These are phyloP conservation scores for Galeruca laticollis DNA, from an alignment of 2,888 invertebrate genomes.

Conservation along the genomic window DNA sequence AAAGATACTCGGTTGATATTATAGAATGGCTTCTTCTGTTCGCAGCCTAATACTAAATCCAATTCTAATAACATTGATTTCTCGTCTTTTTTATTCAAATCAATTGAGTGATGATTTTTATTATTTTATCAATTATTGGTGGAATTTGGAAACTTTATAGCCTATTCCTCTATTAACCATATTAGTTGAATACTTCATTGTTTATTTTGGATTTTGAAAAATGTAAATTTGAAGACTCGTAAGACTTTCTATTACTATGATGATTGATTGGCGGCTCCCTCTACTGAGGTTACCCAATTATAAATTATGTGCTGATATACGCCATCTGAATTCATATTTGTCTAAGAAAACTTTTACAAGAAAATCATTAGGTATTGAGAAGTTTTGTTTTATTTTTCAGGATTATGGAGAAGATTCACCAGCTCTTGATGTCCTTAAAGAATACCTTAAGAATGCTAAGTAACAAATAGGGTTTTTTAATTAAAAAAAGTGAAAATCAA, in stretches of 20 bases:
- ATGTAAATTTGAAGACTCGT: no score
- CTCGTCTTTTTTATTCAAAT: no score
- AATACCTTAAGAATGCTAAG: constrained; percentile 89
- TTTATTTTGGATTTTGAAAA: no score
- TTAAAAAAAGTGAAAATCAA: constrained; percentile 54
- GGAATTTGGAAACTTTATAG: no score
- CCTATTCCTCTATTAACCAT: no score
- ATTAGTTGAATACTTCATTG: no score
- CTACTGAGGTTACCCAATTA: constrained; percentile 66
- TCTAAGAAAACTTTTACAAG: constrained; percentile 2
- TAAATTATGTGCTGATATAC: constrained; percentile 55
- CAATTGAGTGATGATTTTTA: no score
- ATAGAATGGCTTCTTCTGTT: no score
- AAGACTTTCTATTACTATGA: constrained; percentile 37
- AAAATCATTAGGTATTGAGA: constrained; percentile 19
- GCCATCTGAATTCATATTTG: constrained; percentile 51
- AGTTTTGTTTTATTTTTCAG: constrained; percentile 69
- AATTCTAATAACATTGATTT: no score
- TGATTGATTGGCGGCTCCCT: constrained; percentile 64
- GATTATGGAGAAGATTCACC: constrained; percentile 98
- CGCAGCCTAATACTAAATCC: no score
- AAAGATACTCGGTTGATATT: no score
- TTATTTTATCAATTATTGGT: no score
- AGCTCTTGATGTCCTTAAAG: constrained; percentile 93
- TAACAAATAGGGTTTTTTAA: constrained; percentile 66